A percentile compares a stretch with the other conserved stretches of the same genome.
Evolutionary conservation across 2,797 vertebrate genomes (phyloP).

Genomic region (Cephalopachus bancanus): DNA sequence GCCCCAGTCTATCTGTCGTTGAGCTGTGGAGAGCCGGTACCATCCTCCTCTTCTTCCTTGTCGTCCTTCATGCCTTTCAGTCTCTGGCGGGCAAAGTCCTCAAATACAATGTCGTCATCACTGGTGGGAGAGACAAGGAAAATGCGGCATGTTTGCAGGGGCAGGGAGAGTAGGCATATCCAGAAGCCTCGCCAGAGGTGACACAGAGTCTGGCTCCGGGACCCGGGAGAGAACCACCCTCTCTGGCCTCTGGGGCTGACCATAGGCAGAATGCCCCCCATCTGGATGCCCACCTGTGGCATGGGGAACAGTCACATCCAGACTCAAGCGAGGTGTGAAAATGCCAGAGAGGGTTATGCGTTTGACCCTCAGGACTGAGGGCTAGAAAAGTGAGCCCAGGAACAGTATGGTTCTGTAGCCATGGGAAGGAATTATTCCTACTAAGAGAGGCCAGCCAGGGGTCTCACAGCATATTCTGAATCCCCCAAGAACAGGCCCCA

Average conservation of each 20-base stretch:
- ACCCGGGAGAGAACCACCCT: background rate
- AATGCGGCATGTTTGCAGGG: background rate
- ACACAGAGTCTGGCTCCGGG: background rate
- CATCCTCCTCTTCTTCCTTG: conserved; percentile 96
- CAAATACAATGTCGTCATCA: conserved; percentile 98
- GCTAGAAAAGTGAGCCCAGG: background rate
- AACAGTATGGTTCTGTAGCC: background rate
- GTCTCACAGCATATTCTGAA: background rate
- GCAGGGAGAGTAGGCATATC: background rate
- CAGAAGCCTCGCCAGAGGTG: background rate
- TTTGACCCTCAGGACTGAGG: background rate
- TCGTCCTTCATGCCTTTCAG: conserved; percentile 95
- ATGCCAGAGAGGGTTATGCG: background rate
- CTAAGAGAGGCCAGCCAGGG: background rate
- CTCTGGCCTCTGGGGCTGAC: background rate
- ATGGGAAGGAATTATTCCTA: background rate
- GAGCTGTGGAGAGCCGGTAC: conserved; percentile 92
- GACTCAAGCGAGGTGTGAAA: background rate
- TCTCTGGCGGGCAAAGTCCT: conserved; percentile 97
- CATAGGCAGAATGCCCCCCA: background rate
- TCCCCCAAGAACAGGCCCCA: background rate
- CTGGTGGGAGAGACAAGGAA: conserved; percentile 85
- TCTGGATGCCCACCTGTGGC: background rate
- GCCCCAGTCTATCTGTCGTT: conserved; percentile 93
- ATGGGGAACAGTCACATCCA: background rate